These are phyloP conservation scores for Zygothrica quintamaculata DNA, from an alignment of 2,888 invertebrate species.

Conservation along the genomic window DNA sequence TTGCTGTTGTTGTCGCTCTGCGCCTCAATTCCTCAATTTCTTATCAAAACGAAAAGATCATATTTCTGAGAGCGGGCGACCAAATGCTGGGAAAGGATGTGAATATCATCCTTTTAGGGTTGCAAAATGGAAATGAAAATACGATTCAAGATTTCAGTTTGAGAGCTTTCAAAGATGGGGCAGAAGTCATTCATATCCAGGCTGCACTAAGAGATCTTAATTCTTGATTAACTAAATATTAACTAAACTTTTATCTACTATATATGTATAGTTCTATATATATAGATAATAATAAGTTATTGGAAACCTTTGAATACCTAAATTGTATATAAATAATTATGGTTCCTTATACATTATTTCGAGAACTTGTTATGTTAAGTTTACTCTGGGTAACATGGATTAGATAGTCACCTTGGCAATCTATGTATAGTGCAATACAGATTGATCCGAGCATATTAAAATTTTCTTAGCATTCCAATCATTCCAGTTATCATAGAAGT, in stretches of 20 bases:
- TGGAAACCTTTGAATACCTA: too few species aligned
- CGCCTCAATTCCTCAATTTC: constrained; percentile 51
- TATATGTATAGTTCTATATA: too few species aligned
- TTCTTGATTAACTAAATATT: neutral
- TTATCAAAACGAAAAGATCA: constrained; percentile 75
- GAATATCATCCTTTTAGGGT: constrained; percentile 8
- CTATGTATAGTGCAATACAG: too few species aligned
- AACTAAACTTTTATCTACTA: neutral
- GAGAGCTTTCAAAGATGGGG: neutral
- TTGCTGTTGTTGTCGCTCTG: constrained; percentile 9
- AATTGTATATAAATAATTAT: too few species aligned
- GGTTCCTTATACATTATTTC: too few species aligned
- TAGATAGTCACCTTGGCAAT: too few species aligned
- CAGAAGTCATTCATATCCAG: neutral
- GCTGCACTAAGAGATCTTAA: neutral
- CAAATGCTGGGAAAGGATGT: constrained; percentile 61
- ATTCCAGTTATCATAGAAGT: too few species aligned
- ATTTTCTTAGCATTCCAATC: too few species aligned
- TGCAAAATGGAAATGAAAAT: constrained; percentile 12
- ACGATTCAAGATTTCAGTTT: neutral
- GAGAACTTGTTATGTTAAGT: too few species aligned
- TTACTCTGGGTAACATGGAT: too few species aligned
- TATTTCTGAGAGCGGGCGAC: constrained; percentile 57
- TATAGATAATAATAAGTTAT: too few species aligned
- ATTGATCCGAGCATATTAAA: too few species aligned